A percentile compares a stretch with the other conserved stretches of the same genome.
Conservation (phyloP, 30 jellyfish, hydroid and myxozoan species). For the Hydractinia echinata region DNA sequence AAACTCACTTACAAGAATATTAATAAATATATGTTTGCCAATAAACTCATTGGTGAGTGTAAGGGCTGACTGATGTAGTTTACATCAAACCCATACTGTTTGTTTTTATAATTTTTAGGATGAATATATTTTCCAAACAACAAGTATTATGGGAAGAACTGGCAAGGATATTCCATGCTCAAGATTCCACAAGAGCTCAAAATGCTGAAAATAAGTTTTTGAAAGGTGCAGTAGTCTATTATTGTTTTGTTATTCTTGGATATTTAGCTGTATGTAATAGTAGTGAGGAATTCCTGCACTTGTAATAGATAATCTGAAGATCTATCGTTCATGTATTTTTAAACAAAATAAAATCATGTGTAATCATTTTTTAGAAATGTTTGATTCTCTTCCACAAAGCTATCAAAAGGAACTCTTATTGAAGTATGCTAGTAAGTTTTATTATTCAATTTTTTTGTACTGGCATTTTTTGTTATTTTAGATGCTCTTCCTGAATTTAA, state of each 20-base stretch:
- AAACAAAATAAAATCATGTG: too few relatives aligned
- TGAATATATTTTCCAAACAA: conserved; percentile 60
- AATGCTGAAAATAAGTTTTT: conserved; percentile 61
- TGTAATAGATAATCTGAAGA: too few relatives aligned
- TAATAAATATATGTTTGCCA: not conserved
- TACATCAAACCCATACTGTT: not conserved
- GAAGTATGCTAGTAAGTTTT: conserved; percentile 73
- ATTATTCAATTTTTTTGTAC: not conserved
- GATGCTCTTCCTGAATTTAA: not conserved
- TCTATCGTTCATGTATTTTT: too few relatives aligned
- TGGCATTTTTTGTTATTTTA: not conserved
- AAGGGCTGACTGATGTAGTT: not conserved
- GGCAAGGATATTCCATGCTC: conserved; percentile 57
- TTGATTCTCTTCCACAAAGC: conserved; percentile 64
- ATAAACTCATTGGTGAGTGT: too few relatives aligned
- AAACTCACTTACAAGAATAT: not conserved
- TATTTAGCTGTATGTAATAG: too few relatives aligned
- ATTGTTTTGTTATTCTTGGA: too few relatives aligned
- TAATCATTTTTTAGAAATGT: conserved; percentile 48
- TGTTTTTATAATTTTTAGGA: conserved; percentile 37
- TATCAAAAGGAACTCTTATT: conserved; percentile 74
- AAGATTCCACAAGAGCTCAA: conserved; percentile 47
- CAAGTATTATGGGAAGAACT: conserved; percentile 80
- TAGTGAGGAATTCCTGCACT: too few relatives aligned
- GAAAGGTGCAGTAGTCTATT: conserved; percentile 35